phyloP scores from a whole-genome alignment of 2,888 invertebrate genomes.

The Drosophila sordidapex region DNA sequence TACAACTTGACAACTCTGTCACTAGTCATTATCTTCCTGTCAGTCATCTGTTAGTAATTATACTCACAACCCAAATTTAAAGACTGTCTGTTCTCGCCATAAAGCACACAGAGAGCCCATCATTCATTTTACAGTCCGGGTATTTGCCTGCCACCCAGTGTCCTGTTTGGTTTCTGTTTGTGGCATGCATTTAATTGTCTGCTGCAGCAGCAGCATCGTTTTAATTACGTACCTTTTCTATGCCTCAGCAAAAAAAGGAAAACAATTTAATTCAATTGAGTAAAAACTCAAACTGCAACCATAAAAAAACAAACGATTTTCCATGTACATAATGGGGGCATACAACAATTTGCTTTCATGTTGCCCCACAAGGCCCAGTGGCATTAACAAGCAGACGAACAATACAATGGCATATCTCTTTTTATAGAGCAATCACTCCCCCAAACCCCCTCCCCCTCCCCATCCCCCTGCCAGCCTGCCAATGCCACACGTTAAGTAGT shows the following conservation, averaged over 20 bases:
- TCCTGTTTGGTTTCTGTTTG: conserved; percentile 31
- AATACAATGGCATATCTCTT: conserved; percentile 31
- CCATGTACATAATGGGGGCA: conserved; percentile 54
- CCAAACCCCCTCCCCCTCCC: too few species aligned
- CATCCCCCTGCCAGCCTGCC: background rate
- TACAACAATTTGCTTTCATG: conserved; percentile 64
- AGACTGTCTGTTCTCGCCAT: conserved; percentile 61
- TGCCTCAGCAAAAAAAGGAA: conserved; percentile 24
- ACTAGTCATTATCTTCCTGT: conserved; percentile 27
- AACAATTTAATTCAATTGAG: conserved; percentile 57
- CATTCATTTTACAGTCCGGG: conserved; percentile 49
- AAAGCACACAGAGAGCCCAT: conserved; percentile 57
- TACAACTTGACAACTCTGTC: conserved; percentile 57
- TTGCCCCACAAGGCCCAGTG: conserved; percentile 40
- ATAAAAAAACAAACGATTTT: conserved; percentile 34
- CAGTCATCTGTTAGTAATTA: conserved; percentile 15
- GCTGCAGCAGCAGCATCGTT: conserved; percentile 51
- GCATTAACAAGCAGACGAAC: conserved; percentile 31
- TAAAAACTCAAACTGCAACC: conserved; percentile 60
- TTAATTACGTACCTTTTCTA: conserved; percentile 77
- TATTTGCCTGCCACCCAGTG: conserved; percentile 28
- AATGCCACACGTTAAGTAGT: conserved; percentile 68
- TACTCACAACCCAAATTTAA: conserved; percentile 42
- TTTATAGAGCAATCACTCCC: background rate
- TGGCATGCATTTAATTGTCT: conserved; percentile 77